Evolutionary conservation across 2,888 invertebrate species (phyloP), one percentile per base, ranked within the genome.

Genomic region (Cryptocephalus moraei): DNA sequence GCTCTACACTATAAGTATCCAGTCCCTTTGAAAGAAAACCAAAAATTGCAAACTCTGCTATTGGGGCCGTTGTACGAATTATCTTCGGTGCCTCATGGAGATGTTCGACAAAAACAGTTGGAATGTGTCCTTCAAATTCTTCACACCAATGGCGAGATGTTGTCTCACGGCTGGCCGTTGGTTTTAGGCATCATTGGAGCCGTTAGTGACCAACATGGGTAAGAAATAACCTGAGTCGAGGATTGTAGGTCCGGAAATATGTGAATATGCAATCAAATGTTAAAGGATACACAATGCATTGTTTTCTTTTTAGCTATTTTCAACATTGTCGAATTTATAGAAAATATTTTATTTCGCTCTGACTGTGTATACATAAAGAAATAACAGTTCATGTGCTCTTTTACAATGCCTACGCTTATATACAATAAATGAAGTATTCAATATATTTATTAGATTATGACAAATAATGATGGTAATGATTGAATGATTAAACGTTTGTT

Each of bases 181-280:
- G 85, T 96, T 62, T 82, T 97, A 60, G 88, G 88, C 62, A 91
- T 96, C 60, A 91, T 96, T 61, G 92, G 94, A n/a, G 92, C 94
- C 49, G 91, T 96, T 41, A 88, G 86, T 55, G 86, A 90, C 62
- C 89, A 91, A 65, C 94, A 94, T 66, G 91, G 91, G 91, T 90
- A 71, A 64, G 53, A 53, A 36, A 32, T n/a, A 13, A n/a, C 8
- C 12, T 4, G n/a, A 12, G 38, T 36, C 4, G n/a, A 6, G 12
- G 6, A 11, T 4, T 36, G 6, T 4, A n/a, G 2, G n/a, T 4
- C n/a, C 11, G 2, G 12, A n/a, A 12, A 36, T 9, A 34, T n/a
- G 34, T 36, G n/a, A 36, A 4, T n/a, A 11, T 36, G 2, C 38
- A 12, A 36, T 36, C 11, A n/a, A n/a, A n/a, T n/a, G n/a, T n/a